Percentiles rank a stretch among this genome's conserved stretches.
These are phyloP conservation scores for Muscicapa striata DNA, from an alignment of 2,797 vertebrate species.

Conservation along the genomic window DNA sequence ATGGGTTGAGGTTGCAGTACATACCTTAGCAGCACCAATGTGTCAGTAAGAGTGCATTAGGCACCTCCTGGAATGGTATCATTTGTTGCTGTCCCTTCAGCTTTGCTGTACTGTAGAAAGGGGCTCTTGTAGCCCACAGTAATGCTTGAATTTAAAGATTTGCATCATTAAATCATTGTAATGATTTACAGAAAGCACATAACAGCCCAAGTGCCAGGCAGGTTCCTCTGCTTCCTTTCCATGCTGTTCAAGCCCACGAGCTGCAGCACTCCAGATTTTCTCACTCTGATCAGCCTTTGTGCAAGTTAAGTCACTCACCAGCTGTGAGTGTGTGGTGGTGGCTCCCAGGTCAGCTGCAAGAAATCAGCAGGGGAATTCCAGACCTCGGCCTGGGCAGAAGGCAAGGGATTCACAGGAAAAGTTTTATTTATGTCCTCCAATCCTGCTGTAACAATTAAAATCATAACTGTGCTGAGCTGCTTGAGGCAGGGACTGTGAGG, in stretches of 20 bases:
- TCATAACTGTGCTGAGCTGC: not conserved
- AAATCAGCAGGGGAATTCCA: not conserved
- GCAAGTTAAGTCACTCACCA: too few species aligned
- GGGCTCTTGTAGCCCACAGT: not conserved
- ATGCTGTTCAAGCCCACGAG: not conserved
- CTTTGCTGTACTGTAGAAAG: not conserved
- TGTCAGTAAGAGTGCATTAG: not conserved
- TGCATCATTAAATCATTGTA: too few species aligned
- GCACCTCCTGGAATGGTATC: not conserved
- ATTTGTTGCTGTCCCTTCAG: not conserved
- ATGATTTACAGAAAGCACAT: not conserved
- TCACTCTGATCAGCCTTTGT: not conserved
- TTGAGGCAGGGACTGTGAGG: not conserved
- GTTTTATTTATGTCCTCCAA: not conserved
- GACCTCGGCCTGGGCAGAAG: not conserved
- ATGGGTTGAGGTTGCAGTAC: not conserved
- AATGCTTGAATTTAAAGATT: not conserved
- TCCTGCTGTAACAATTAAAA: not conserved
- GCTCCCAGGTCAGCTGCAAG: not conserved
- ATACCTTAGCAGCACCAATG: not conserved
- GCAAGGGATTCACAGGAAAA: not conserved
- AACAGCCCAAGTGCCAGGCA: not conserved
- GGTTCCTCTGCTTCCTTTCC: not conserved
- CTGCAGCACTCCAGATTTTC: not conserved
- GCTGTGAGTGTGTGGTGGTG: accelerated